Base-by-base conservation (phyloP, 2,888 invertebrate species). In the Philhelius pedissequus region DNA sequence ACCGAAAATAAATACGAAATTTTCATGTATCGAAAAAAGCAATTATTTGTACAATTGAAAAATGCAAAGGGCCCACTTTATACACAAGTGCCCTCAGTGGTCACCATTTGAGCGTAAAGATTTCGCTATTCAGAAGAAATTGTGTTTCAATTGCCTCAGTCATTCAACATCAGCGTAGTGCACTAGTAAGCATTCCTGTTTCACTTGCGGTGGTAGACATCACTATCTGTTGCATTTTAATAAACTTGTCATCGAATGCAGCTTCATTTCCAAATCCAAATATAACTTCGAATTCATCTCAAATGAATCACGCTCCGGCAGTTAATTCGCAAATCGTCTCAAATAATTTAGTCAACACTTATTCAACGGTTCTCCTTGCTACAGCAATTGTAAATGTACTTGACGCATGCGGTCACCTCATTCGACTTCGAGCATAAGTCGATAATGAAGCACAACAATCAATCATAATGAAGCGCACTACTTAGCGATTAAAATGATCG, bases 81-180 rank as follows among this genome's bases (percentile, higher is more conserved):
- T 75, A n/a, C 66, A 27, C 7, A 75, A 60, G 35, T 76, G 76
- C 18, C 69, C 18, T 69, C 69, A 77, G 52, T 77, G 52, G 68
- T 45, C 77, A 50, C 69, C 43, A 8, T 18, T 43, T 18, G 43
- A 43, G 9, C 43, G 43, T 8, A 43, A 43, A 43, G 43, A 43
- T 1, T 43, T 43, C 8, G 43, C 43, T 7, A 43, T 9, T 43
- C 43, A 43, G 18, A 3, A 43, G 18, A 43, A 43, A 18, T 18
- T 43, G 43, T 43, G 18, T 18, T n/a, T n/a, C n/a, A n/a, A n/a
- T n/a, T n/a, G 43, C 8, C 18, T 43, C 18, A 18, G 43, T 43
- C 43, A 43, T 43, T 43, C 18, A 18, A 43, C 43, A 18, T 43
- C 43, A 43, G 4, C 35, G 4, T 13, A 35, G 9, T 43, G 18